Conservation (phyloP, 2,797 vertebrate species). For the Danio jaintianensis region DNA sequence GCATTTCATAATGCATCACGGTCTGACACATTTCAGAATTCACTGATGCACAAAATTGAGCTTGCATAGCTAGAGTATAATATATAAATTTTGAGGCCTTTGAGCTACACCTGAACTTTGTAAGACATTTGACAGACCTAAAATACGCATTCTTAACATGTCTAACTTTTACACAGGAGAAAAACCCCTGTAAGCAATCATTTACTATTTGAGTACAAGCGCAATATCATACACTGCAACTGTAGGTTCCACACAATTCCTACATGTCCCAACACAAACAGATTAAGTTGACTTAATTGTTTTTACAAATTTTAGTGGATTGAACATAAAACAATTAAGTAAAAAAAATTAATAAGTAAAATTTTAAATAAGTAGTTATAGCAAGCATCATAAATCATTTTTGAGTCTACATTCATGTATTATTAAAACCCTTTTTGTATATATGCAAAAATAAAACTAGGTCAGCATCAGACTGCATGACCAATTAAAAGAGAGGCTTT, state of each 20-base stretch:
- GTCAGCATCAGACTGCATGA: not conserved
- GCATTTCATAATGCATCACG: not conserved
- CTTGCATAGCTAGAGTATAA: not conserved
- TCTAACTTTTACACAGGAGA: not conserved
- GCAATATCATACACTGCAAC: too few species aligned
- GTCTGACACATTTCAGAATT: constrained; percentile 4
- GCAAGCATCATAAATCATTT: too few species aligned
- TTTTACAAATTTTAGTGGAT: too few species aligned
- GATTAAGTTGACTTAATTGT: too few species aligned
- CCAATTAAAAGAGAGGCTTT: constrained; percentile 8
- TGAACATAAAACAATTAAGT: too few species aligned
- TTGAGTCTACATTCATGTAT: not conserved
- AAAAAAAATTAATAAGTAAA: too few species aligned
- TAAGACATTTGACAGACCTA: constrained; percentile 13
- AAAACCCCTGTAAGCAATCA: not conserved
- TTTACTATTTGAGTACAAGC: not conserved
- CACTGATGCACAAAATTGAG: constrained; percentile 3
- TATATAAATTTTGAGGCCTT: constrained; percentile 22
- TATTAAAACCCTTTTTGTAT: not conserved
- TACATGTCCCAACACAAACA: too few species aligned
- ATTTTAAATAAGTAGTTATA: too few species aligned
- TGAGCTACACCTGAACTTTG: constrained; percentile 4
- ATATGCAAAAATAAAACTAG: not conserved
- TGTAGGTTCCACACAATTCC: too few species aligned
- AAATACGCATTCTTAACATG: constrained; percentile 1